phyloP scores from a whole-genome alignment of 92 coral and sea anemone genomes.

The Diadumene lineata region DNA sequence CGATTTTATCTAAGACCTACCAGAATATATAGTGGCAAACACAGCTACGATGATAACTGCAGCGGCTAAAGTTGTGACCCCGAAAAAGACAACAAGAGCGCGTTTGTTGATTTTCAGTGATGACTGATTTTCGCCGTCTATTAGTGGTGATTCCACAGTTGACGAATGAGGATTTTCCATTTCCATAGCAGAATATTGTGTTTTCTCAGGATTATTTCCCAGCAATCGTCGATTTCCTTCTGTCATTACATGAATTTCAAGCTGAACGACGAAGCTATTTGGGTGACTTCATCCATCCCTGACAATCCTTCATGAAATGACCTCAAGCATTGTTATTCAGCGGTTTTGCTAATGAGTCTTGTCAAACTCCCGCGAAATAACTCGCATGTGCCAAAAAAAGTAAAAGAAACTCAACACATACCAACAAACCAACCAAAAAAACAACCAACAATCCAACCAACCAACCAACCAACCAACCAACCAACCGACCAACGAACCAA shows the following conservation, averaged over 20 bases:
- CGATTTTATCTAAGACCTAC: constrained; percentile 2
- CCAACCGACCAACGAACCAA: too few species aligned
- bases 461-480: too few species aligned
- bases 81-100: constrained; percentile 49
- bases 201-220: constrained; percentile 9
- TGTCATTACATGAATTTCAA: constrained; percentile 11
- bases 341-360: neutral
- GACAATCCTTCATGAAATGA: neutral
- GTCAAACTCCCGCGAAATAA: neutral
- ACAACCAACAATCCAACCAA: too few species aligned
- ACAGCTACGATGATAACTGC: constrained; percentile 46
- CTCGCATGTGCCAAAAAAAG: too few species aligned
- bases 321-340: neutral
- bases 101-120: constrained; percentile 46
- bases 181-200: constrained; percentile 43
- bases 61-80: constrained; percentile 42
- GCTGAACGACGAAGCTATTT: neutral
- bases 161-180: constrained; percentile 17
- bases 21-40: constrained; percentile 35
- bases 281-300: neutral
- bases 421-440: too few species aligned
- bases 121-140: constrained; percentile 18
- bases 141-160: constrained; percentile 18
- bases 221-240: constrained; percentile 35
- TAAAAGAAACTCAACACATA: too few species aligned